Evolutionary conservation across 2,797 vertebrate genomes (phyloP), one percentile per base, ranked within the genome.

Genomic region (Pristis pectinata): DNA sequence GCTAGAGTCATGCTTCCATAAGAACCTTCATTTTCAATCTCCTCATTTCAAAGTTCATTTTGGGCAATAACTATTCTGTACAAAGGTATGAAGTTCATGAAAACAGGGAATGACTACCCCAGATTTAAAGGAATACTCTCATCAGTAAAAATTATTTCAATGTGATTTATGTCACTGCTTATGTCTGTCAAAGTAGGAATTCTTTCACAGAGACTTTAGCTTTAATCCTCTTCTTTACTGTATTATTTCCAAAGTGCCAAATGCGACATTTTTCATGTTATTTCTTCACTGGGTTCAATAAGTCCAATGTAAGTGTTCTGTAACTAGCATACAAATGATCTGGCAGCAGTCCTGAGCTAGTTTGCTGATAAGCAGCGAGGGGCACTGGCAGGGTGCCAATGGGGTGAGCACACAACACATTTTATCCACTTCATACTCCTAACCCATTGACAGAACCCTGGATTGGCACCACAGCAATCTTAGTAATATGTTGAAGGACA

Each of bases 11-110:
- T 27, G 13, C 30, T 34, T 53, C 44, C 13, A 6, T 53, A 19
- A 15, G 2, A 0, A 74, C 70, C 92, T 92, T 76, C 70, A 56
- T 94, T 94, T 94, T 49, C 64, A 94, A 34, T 1, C 70, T 94
- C 9, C 44, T 56, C 41, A 94, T 74, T 76, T 94, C 92, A 94
- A 94, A 94, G 92, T 44, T 74, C 92, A 72, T 10, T 74, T 72
- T 53, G 49, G 4, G 41, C 44, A 56, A 56, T 2, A 17, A 30
- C 17, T 76, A 76, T 17, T 56, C 44, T 76, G 92, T 94, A 94
- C 44, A 94, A 56, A 94, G 70, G 70, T 74, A 30, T 4, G 5
- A 30, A 9, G 70, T 7, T 44, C 7, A 7, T 44, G 53, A 72
- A 76, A 74, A 53, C 70, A 94, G 76, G 0, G 41, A 34, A 13